Conservation (phyloP, 2,888 invertebrate genomes). For the Cryptosula pallasiana region DNA sequence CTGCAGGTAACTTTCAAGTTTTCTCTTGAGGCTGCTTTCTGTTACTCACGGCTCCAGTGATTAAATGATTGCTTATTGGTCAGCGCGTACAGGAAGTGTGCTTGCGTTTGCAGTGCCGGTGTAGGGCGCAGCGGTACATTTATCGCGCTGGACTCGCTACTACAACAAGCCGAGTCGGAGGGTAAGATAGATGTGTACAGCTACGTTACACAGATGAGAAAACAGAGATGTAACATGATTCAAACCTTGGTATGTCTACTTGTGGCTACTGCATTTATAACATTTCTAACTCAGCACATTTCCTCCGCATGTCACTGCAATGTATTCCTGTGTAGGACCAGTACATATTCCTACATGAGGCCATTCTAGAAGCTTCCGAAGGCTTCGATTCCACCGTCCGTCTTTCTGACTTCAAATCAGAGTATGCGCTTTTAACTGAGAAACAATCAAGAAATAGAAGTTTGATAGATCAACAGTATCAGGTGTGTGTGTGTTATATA, state of each 20-base stretch:
- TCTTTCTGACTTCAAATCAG: conserved; percentile 5
- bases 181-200: conserved; percentile 22
- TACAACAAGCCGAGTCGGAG: conserved; percentile 24
- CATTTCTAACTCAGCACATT: too few relatives aligned
- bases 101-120: conserved; percentile 23
- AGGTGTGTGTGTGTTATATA: neutral
- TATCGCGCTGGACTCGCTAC: conserved; percentile 20
- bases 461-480: neutral
- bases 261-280: too few relatives aligned
- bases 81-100: too few relatives aligned
- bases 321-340: conserved; percentile 24
- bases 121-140: conserved; percentile 22
- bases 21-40: too few relatives aligned
- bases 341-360: conserved; percentile 23
- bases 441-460: neutral
- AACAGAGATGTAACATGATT: conserved; percentile 25
- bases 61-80: too few relatives aligned
- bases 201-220: conserved; percentile 14
- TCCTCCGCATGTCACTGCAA: too few relatives aligned
- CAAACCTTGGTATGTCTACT: conserved; percentile 22
- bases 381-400: conserved; percentile 5
- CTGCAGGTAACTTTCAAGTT: too few relatives aligned
- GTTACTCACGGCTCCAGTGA: too few relatives aligned
- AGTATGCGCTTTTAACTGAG: neutral
- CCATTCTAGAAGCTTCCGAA: conserved; percentile 20